Base-by-base conservation (phyloP, 2,113 vertebrate species). In the Argyrosomus japonicus region DNA sequence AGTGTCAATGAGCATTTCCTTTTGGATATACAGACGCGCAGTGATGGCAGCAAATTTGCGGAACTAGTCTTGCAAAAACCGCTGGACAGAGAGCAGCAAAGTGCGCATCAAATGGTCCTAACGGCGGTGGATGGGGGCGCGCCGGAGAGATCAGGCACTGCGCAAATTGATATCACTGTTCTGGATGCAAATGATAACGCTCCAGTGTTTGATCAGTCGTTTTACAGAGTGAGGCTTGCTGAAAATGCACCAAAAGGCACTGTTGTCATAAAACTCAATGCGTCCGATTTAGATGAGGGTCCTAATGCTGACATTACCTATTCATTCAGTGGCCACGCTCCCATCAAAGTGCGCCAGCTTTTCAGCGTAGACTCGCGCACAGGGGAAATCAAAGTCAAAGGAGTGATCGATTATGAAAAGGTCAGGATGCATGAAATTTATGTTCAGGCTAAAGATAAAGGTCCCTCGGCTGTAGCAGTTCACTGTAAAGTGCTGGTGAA, bases 381-480 rank as follows among this genome's bases (percentile, higher is more conserved):
- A 0, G 95, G 95, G 2, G 95, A 96, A 63, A 93, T 96, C 40
- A 91, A 92, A 89, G 95, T 96, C 18, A 94, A 95, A 71, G 95
- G 95, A 2, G 77, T 92, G 48, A 91, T 95, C 17, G 95, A 96
- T 77, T 95, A 94, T 4, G 95, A 96, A 78, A 96, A 91, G 80
- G 0, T 94, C 18, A 94, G 93, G 62, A 93, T 96, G 70, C 95
- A 97, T 0, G 97, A 98, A 82, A 96, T 98, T 5, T 97, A 96
- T 0, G 93, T 97, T 1, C 96, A 98, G 89, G 97, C 97, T 6
- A 96, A 97, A 89, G 97, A 98, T 69, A 95, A 95, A 1, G 97
- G 97, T 0, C 96, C 95, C 1, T 97, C 97, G 0, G 96, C 97
- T 0, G 95, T 97, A 50, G 96, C 96, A 0, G 97, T 97, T 23